Conservation (phyloP, 2,113 vertebrate genomes). For the Ptychochromis oligacanthus region DNA sequence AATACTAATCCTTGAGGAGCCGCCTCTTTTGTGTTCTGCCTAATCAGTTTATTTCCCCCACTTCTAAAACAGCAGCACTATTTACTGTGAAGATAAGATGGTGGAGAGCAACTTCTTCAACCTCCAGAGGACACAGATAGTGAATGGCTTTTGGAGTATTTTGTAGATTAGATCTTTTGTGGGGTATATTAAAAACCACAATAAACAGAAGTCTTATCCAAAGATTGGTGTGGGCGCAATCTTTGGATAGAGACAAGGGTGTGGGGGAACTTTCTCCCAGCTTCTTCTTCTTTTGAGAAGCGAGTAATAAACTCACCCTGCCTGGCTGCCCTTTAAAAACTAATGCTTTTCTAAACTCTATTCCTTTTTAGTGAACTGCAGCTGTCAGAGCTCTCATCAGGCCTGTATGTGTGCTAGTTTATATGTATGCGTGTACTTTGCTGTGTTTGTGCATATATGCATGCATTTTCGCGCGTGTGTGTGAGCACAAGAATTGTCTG, state of each 20-base stretch:
- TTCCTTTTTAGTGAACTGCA: constrained; percentile 35
- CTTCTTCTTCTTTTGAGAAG: constrained; percentile 25
- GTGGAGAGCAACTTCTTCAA: constrained; percentile 30
- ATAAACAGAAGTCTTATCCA: constrained; percentile 35
- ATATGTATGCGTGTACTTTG: background rate
- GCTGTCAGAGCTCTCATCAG: constrained; percentile 39
- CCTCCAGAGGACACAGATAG: constrained; percentile 46
- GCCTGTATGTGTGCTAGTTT: background rate
- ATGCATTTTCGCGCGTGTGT: background rate
- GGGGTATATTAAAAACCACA: constrained; percentile 33
- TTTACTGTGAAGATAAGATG: constrained; percentile 48
- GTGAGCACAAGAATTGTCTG: background rate
- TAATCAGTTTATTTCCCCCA: constrained; percentile 31
- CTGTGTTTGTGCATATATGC: constrained; percentile 1
- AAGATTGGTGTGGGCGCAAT: constrained; percentile 33
- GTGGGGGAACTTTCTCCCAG: background rate
- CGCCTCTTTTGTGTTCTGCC: constrained; percentile 35
- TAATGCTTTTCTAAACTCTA: constrained; percentile 52
- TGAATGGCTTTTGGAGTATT: constrained; percentile 5
- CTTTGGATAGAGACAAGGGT: constrained; percentile 28
- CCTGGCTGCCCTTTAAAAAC: constrained; percentile 44
- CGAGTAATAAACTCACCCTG: constrained; percentile 59
- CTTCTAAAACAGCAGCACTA: constrained; percentile 36
- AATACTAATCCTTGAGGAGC: constrained; percentile 59
- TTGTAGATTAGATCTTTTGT: constrained; percentile 36